phyloP scores from a whole-genome alignment of 2,113 vertebrate species.

The Isurus oxyrinchus region DNA sequence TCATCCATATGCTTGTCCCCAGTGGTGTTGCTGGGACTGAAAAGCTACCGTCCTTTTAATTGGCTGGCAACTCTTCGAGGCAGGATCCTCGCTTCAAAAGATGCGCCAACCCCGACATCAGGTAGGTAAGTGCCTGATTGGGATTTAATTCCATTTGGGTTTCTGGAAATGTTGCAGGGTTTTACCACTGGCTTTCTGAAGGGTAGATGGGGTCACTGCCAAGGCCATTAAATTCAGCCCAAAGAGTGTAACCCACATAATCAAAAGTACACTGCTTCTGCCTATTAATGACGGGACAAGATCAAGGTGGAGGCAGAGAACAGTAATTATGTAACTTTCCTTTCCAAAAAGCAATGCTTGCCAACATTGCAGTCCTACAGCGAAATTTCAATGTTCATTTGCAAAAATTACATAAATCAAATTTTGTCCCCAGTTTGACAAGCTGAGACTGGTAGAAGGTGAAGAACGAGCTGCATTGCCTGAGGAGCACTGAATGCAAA shows the following conservation, averaged over 20 bases:
- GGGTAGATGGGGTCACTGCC: background rate
- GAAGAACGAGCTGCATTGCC: background rate
- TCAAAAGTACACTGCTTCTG: background rate
- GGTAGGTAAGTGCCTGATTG: background rate
- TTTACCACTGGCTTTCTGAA: background rate
- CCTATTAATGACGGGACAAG: background rate
- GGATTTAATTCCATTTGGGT: background rate
- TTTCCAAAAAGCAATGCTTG: background rate
- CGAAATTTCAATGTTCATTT: background rate
- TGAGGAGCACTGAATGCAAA: background rate
- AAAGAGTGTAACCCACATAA: background rate
- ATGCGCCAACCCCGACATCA: too few relatives aligned
- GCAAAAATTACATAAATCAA: background rate
- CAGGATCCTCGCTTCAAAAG: too few relatives aligned
- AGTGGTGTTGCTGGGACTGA: too few relatives aligned
- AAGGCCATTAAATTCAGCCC: background rate
- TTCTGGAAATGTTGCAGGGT: background rate
- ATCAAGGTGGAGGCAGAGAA: background rate
- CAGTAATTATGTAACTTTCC: background rate
- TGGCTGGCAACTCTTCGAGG: too few relatives aligned
- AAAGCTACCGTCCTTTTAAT: too few relatives aligned
- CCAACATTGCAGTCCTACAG: background rate
- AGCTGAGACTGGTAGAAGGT: background rate
- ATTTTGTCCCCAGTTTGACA: background rate
- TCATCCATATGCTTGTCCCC: too few relatives aligned